Conservation (phyloP, 23 tunicate species). For the Diplosoma virens region DNA sequence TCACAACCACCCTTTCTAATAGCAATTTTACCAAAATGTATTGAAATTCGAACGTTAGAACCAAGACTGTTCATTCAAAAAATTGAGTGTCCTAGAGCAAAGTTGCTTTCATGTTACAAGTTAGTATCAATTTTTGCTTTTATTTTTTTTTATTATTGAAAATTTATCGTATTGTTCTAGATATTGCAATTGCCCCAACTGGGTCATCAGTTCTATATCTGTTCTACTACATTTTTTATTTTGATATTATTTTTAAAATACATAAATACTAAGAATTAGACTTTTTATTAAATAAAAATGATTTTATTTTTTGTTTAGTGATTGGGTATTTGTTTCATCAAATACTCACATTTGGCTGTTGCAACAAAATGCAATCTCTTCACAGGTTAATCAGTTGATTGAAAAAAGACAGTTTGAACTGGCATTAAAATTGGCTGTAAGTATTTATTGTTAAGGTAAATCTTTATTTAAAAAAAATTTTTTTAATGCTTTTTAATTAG, state of each 20-base stretch:
- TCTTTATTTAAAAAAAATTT: background rate
- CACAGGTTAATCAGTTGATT: slow-evolving; percentile 56
- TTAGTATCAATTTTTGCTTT: slow-evolving; percentile 11
- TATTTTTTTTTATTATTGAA: too few species aligned
- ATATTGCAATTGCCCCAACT: too few species aligned
- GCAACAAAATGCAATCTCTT: slow-evolving; percentile 42
- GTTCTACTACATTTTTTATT: too few species aligned
- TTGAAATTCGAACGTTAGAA: slow-evolving; percentile 81
- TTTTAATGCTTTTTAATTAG: slow-evolving; percentile 20
- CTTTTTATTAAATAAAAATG: too few species aligned
- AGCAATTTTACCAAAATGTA: slow-evolving; percentile 56
- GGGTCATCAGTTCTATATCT: too few species aligned
- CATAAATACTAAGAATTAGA: too few species aligned
- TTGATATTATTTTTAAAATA: too few species aligned
- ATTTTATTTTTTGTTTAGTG: too few species aligned
- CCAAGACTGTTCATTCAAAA: slow-evolving; percentile 76
- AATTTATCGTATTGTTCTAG: too few species aligned
- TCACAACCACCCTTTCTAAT: slow-evolving; percentile 75
- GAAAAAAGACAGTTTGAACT: slow-evolving; percentile 74
- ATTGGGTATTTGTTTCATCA: slow-evolving; percentile 84
- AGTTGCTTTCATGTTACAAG: slow-evolving; percentile 43
- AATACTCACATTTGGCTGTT: slow-evolving; percentile 59
- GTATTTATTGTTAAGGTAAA: too few species aligned
- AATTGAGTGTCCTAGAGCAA: slow-evolving; percentile 68
- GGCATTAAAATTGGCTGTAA: slow-evolving; percentile 82